Conservation (phyloP, 1,140 invertebrate genomes). For the Solenopsis invicta region DNA sequence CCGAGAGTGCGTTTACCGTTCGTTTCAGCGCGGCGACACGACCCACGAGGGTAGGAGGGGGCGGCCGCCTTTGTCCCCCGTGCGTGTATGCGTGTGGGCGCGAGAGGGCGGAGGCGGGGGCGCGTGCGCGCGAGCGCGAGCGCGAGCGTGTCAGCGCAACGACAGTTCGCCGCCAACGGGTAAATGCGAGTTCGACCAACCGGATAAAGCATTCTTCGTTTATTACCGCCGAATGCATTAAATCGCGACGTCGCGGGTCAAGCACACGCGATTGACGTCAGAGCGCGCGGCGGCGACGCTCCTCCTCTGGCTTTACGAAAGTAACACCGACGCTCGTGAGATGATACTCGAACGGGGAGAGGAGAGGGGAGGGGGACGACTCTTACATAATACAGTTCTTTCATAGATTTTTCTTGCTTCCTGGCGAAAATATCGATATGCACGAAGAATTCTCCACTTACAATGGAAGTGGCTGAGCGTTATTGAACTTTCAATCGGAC, state of each 20-base stretch:
- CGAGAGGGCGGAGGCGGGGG: background rate
- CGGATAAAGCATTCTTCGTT: slow-evolving; percentile 55
- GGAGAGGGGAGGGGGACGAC: no score
- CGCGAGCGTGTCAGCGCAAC: background rate
- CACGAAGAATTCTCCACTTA: background rate
- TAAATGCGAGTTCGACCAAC: slow-evolving; percentile 36
- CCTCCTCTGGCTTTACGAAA: slow-evolving; percentile 5
- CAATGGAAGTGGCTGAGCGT: background rate
- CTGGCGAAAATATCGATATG: background rate
- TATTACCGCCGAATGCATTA: slow-evolving; percentile 60
- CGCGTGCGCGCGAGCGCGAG: background rate
- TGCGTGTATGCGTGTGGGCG: background rate
- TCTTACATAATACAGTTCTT: slow-evolving; percentile 18
- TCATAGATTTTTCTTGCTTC: background rate
- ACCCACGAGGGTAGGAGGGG: no score
- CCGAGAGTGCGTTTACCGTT: slow-evolving; percentile 42
- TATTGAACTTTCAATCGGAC: background rate
- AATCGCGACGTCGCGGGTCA: slow-evolving; percentile 57
- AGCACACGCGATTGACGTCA: slow-evolving; percentile 59
- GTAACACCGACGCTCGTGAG: background rate
- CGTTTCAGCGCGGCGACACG: slow-evolving; percentile 5
- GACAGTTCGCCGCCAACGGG: slow-evolving; percentile 1
- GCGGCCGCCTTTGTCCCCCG: background rate
- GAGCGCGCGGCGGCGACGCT: slow-evolving; percentile 16
- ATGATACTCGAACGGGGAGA: background rate